Percentiles rank a stretch among this genome's conserved stretches.
These are phyloP conservation scores for Harpagoxenus sublaevis DNA, from an alignment of 2,888 invertebrate species.

Conservation along the genomic window DNA sequence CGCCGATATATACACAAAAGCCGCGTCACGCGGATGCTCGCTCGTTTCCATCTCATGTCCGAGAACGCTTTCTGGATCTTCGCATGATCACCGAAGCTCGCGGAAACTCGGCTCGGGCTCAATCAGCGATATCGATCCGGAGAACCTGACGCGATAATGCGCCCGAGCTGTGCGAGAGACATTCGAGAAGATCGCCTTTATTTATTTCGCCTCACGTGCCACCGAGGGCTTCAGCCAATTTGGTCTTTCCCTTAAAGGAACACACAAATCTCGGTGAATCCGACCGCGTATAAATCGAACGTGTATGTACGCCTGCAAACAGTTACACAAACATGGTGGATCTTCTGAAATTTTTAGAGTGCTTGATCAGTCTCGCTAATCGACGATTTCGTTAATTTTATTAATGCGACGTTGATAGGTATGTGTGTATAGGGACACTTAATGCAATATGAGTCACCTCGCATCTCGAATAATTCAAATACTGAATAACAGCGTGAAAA, in stretches of 20 bases:
- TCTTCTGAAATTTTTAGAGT: neutral
- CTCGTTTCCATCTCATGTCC: neutral
- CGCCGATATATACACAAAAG: neutral
- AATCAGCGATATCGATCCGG: constrained; percentile 11
- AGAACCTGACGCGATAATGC: neutral
- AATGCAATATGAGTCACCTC: neutral
- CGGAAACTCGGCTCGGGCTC: neutral
- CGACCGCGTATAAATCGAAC: neutral
- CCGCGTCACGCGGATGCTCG: neutral
- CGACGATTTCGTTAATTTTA: neutral
- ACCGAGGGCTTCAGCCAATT: neutral
- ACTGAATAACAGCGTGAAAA: neutral
- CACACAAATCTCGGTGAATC: neutral
- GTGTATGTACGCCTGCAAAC: neutral
- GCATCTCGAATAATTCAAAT: neutral
- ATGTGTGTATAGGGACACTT: neutral
- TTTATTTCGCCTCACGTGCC: constrained; percentile 3
- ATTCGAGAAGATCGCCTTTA: neutral
- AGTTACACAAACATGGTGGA: too few relatives aligned
- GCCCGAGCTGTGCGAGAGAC: neutral
- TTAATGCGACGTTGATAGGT: neutral
- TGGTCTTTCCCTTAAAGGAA: neutral
- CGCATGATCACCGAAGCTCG: neutral
- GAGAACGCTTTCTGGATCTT: neutral
- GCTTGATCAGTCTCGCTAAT: too few relatives aligned